Percentiles rank a stretch among this genome's conserved stretches.
Conservation (phyloP, 2,797 vertebrate species). For the Chanos chanos region DNA sequence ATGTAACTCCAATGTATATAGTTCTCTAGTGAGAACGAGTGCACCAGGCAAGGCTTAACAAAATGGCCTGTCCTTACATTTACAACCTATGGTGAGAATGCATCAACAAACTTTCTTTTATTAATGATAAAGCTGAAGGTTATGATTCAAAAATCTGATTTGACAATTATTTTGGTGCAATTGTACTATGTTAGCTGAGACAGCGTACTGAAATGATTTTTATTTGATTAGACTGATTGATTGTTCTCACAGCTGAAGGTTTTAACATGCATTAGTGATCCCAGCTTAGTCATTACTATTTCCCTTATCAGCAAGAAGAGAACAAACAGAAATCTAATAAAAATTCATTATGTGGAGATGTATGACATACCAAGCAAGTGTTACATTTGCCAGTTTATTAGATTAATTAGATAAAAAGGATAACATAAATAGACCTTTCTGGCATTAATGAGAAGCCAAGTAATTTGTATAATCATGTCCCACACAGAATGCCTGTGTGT, state of each 20-base stretch:
- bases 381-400: conserved; percentile 66
- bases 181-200: conserved; percentile 53
- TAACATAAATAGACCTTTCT: conserved; percentile 72
- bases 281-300: conserved; percentile 73
- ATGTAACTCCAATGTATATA: no score
- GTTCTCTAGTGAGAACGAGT: no score
- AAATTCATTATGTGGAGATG: conserved; percentile 74
- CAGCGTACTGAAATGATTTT: conserved; percentile 68
- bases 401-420: conserved; percentile 77
- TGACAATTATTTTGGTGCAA: conserved; percentile 56
- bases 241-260: conserved; percentile 62
- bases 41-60: no score
- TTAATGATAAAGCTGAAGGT: conserved; percentile 14
- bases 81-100: conserved; percentile 7
- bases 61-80: no score
- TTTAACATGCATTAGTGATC: conserved; percentile 73
- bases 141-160: conserved; percentile 46
- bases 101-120: not conserved
- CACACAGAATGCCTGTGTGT: conserved; percentile 69
- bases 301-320: conserved; percentile 77
- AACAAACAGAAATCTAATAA: conserved; percentile 84
- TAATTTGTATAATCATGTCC: conserved; percentile 76
- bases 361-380: conserved; percentile 58
- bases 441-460: conserved; percentile 69
- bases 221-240: conserved; percentile 81